phyloP scores from a whole-genome alignment of 2,797 vertebrate species.

The Alauda arvensis region DNA sequence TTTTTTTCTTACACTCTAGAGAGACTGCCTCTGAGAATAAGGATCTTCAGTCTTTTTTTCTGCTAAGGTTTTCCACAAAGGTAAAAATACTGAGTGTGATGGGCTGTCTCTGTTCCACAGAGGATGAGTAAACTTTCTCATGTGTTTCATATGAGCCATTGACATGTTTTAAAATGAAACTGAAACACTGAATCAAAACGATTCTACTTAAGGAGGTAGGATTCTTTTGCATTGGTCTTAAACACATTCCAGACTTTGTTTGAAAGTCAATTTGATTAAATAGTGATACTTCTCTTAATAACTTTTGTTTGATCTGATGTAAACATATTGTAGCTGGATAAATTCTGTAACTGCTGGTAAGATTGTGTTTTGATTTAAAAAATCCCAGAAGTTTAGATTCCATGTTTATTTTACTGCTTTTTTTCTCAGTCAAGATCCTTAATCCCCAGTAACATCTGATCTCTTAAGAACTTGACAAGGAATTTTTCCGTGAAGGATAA shows the following conservation, averaged over 20 bases:
- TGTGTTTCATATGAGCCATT: neutral
- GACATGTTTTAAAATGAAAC: neutral
- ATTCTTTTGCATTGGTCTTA: neutral
- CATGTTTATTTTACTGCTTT: neutral
- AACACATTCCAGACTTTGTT: neutral
- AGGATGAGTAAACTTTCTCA: neutral
- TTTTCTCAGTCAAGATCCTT: neutral
- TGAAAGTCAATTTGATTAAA: neutral
- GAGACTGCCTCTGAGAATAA: neutral
- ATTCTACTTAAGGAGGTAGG: neutral
- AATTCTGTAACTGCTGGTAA: neutral
- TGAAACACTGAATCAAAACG: neutral
- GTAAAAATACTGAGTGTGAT: neutral
- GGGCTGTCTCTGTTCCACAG: neutral
- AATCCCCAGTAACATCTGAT: neutral
- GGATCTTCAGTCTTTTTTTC: neutral
- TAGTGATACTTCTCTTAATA: neutral
- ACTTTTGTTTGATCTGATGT: neutral
- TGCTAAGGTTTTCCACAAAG: neutral
- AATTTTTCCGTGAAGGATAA: neutral
- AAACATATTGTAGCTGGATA: neutral
- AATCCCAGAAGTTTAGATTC: neutral
- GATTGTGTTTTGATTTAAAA: neutral
- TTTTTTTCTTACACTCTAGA: neutral
- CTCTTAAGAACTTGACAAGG: neutral